These are phyloP conservation scores for Papilio xuthus DNA, from an alignment of 1,140 invertebrate species.

Conservation along the genomic window DNA sequence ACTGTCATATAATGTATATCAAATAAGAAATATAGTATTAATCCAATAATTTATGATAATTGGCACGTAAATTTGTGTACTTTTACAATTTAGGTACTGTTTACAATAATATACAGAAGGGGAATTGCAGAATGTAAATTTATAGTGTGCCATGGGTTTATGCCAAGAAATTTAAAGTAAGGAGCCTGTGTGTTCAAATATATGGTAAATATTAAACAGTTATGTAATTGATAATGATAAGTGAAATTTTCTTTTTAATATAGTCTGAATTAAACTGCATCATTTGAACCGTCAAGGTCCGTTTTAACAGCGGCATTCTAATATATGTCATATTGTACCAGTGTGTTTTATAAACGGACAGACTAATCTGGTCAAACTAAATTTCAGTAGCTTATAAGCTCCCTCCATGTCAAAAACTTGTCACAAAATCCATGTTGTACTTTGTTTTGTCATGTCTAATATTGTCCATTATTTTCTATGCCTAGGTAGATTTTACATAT, in stretches of 20 bases:
- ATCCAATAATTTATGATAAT: background rate
- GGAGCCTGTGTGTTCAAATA: constrained; percentile 77
- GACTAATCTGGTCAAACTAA: too few species aligned
- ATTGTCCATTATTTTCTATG: too few species aligned
- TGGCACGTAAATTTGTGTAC: constrained; percentile 1
- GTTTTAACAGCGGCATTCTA: background rate
- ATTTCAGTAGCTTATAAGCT: too few species aligned
- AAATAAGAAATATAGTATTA: constrained; percentile 1
- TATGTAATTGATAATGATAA: constrained; percentile 34
- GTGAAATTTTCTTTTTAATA: constrained; percentile 25
- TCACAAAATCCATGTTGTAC: too few species aligned
- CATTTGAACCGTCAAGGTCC: background rate
- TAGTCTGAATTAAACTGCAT: background rate
- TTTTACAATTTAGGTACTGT: constrained; percentile 1
- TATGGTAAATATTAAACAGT: constrained; percentile 52
- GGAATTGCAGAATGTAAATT: constrained; percentile 47
- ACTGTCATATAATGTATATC: background rate
- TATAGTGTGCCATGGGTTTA: constrained; percentile 70
- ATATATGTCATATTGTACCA: background rate
- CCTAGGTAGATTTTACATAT: too few species aligned
- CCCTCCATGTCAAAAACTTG: too few species aligned
- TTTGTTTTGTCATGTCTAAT: too few species aligned
- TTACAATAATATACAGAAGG: constrained; percentile 30
- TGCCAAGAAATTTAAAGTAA: constrained; percentile 71
- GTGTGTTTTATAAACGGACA: background rate